Base-by-base conservation (phyloP, 2,113 vertebrate species). In the Himantopus leucocephalus region DNA sequence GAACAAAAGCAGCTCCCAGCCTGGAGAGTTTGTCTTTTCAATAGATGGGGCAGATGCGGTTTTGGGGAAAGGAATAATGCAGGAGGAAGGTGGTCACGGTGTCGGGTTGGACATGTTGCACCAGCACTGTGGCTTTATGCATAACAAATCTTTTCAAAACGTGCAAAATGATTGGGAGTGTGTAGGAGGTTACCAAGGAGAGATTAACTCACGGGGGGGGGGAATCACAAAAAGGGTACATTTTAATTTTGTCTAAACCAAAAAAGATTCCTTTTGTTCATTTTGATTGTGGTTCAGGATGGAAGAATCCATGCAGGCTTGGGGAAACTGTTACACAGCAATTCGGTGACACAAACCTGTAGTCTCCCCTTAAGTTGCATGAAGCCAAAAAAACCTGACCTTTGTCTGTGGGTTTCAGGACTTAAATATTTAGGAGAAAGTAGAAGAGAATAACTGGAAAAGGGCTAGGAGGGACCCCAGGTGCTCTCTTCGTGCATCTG, bases 181-280 rank as follows among this genome's bases (percentile, higher is more conserved):
- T 87, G 94, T 96, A 63, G 94, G 96, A 94, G 88, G 82, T 95
- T 93, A 86, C 85, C 64, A 90, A 95, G 75, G 92, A 94, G 73
- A 92, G 83, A 88, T 64, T 73, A 91, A 82, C 27, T 83, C 9
- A 3, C 47, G 12, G 6, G 8, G 1, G 52, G 52, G 9, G 2
- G 8, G 1, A 37, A 48, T 19, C 27, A 50, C 20, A 53, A 30
- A 90, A 93, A 85, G 47, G 14, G 20, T 92, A 55, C 37, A 30
- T 79, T 86, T 95, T 88, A 41, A 80, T 92, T 80, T 86, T 94
- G 47, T 84, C 60, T 68, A 52, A 94, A 32, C 39, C 43, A 59
- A 18, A 93, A 89, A 88, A 34, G 12, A 67, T 50, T 66, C 14
- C 37, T 85, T 92, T 83, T 84, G 60, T 70, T 91, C 48, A 26